Conservation (phyloP, 2,888 invertebrate genomes). For the Galerucella pusilla region DNA sequence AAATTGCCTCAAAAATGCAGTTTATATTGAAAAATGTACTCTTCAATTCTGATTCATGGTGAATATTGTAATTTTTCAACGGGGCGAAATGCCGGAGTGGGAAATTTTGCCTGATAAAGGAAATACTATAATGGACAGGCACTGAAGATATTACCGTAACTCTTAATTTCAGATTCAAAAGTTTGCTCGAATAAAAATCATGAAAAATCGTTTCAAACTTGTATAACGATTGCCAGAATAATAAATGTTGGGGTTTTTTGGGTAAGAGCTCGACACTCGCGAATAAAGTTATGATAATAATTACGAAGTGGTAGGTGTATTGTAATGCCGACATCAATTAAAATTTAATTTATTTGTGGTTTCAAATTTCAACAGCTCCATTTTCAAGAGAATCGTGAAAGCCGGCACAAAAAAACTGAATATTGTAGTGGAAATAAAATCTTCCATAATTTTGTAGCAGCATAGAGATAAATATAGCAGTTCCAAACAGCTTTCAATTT, state of each 20-base stretch:
- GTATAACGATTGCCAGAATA: conserved; percentile 30
- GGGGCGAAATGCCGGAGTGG: too few relatives aligned
- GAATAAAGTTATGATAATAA: not conserved
- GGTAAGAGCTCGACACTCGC: not conserved
- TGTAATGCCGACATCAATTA: not conserved
- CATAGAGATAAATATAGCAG: not conserved
- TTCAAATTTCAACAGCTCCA: not conserved
- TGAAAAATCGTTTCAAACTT: conserved; percentile 33
- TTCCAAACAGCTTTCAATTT: not conserved
- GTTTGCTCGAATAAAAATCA: conserved; percentile 32
- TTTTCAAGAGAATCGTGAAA: not conserved
- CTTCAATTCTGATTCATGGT: too few relatives aligned
- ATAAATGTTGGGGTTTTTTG: conserved; percentile 28
- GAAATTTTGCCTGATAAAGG: not conserved
- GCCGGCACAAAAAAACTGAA: too few relatives aligned
- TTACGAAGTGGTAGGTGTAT: not conserved
- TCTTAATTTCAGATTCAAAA: conserved; percentile 39
- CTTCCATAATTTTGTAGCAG: not conserved
- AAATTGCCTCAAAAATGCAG: too few relatives aligned
- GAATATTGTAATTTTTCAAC: too few relatives aligned
- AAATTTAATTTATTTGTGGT: not conserved
- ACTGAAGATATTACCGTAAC: conserved; percentile 38
- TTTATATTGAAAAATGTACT: too few relatives aligned
- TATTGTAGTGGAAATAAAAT: too few relatives aligned
- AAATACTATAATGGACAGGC: conserved; percentile 36